Base-by-base conservation (phyloP, 2,797 vertebrate species). In the Myotis pilosus region DNA sequence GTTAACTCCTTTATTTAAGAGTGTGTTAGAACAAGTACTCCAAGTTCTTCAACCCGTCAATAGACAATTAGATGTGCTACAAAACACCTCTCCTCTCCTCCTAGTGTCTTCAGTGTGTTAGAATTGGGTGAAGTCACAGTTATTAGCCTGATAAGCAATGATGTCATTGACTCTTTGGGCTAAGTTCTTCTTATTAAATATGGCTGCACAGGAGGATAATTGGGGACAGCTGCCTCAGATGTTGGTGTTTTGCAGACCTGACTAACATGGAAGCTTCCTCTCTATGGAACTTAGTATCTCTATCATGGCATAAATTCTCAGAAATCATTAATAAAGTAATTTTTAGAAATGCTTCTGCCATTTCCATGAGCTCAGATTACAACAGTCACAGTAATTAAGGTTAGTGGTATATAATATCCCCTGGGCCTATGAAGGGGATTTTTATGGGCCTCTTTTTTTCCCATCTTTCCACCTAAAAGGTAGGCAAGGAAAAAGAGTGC, bases 311-410 rank as follows among this genome's bases (percentile, higher is more conserved):
- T 89, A 57, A 88, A 94, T 83, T 90, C 57, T 86, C 38, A 93
- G 82, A 94, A 95, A 89, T 91, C 36, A 94, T 90, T 94, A 83
- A 94, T 76, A 92, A 86, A 83, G n/a, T 89, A 95, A 90, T 95
- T 91, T 86, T 16, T 3, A 62, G 89, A 91, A 87, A 90, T 60
- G 8, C 1, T 79, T 19, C 33, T 80, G 2, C 60, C 51, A 64
- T 92, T 80, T 92, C 57, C 41, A 6, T 86, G 82, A 96, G 62
- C 85, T 94, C 74, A 55, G 60, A 91, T 79, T 92, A 69, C 36
- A 89, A 47, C 33, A 72, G 72, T 57, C 78, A 74, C 0, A 53
- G 64, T 90, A 94, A 96, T 96, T 86, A 57, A 53, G 86, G 23
- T 68, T 95, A 69, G 17, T 82, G 33, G 83, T 95, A 69, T 74